Conservation (phyloP, 2,113 vertebrate species). For the Calidris pugnax region DNA sequence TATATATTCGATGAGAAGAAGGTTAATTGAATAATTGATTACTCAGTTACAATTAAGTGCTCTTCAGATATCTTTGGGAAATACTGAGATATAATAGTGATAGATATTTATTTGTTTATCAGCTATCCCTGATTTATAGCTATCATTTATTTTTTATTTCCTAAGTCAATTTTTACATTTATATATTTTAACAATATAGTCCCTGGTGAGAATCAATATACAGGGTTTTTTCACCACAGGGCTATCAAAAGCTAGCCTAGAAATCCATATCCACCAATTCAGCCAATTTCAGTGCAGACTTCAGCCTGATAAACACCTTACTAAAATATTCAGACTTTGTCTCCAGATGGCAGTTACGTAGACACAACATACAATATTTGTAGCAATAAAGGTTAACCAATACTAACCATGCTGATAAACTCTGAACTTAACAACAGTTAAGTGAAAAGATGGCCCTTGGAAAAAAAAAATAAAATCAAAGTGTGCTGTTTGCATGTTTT, state of each 20-base stretch:
- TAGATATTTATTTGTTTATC: conserved; percentile 75
- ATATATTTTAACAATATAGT: conserved; percentile 55
- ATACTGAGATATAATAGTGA: conserved; percentile 63
- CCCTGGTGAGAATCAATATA: neutral
- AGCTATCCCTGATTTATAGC: conserved; percentile 56
- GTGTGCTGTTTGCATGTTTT: neutral
- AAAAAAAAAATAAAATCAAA: neutral
- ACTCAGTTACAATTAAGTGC: conserved; percentile 77
- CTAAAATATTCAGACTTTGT: neutral
- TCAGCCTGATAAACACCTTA: conserved; percentile 10
- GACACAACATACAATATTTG: neutral
- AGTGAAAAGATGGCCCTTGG: neutral
- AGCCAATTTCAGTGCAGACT: neutral
- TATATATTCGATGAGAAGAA: conserved; percentile 78
- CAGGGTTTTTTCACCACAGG: neutral
- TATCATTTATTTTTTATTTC: conserved; percentile 60
- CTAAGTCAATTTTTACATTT: conserved; percentile 65
- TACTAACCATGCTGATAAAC: conserved; percentile 11
- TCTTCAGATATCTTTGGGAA: conserved; percentile 75
- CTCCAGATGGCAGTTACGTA: conserved; percentile 1
- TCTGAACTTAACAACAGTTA: conserved; percentile 9
- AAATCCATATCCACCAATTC: neutral
- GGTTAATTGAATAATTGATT: conserved; percentile 82
- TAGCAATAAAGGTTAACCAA: neutral
- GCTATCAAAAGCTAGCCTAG: neutral